Conservation (phyloP, 23 tunicate species). For the Styela clava region DNA sequence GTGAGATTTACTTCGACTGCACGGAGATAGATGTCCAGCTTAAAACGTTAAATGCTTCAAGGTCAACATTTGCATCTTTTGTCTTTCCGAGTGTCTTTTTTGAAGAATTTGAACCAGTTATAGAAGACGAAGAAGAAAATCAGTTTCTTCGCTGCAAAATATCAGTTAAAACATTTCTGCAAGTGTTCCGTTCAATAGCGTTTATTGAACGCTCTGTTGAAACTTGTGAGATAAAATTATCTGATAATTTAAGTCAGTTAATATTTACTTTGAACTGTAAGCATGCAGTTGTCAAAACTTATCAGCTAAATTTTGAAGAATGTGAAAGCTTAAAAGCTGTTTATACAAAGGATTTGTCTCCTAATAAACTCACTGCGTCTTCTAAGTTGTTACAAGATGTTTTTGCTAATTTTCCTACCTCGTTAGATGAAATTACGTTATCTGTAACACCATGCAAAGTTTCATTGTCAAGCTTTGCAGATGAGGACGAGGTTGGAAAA, state of each 20-base stretch:
- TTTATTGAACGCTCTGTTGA: conserved; percentile 84
- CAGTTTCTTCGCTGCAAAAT: conserved; percentile 58
- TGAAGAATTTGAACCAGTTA: conserved; percentile 20
- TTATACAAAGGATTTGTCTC: conserved; percentile 75
- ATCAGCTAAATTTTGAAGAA: conserved; percentile 79
- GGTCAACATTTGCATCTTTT: conserved; percentile 80
- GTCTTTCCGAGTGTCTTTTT: conserved; percentile 54
- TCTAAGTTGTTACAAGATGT: conserved; percentile 53
- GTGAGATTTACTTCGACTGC: conserved; percentile 62
- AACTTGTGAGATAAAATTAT: conserved; percentile 62
- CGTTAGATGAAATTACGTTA: conserved; percentile 62
- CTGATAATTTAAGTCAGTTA: conserved; percentile 42
- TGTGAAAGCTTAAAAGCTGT: conserved; percentile 86
- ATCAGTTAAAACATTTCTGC: conserved; percentile 72
- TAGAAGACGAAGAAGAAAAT: conserved; percentile 25
- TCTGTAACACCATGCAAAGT: conserved; percentile 66
- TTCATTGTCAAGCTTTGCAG: conserved; percentile 38
- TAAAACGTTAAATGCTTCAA: conserved; percentile 80
- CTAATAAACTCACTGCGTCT: conserved; percentile 70
- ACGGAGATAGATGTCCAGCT: conserved; percentile 52
- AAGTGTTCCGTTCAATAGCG: conserved; percentile 87
- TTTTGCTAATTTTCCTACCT: conserved; percentile 43
- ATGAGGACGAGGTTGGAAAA: conserved; percentile 34
- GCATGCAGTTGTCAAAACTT: conserved; percentile 80
- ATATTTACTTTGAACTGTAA: conserved; percentile 75